Evolutionary conservation across 92 coral and sea anemone species (phyloP).

Genomic region (Blastomussa wellsi): DNA sequence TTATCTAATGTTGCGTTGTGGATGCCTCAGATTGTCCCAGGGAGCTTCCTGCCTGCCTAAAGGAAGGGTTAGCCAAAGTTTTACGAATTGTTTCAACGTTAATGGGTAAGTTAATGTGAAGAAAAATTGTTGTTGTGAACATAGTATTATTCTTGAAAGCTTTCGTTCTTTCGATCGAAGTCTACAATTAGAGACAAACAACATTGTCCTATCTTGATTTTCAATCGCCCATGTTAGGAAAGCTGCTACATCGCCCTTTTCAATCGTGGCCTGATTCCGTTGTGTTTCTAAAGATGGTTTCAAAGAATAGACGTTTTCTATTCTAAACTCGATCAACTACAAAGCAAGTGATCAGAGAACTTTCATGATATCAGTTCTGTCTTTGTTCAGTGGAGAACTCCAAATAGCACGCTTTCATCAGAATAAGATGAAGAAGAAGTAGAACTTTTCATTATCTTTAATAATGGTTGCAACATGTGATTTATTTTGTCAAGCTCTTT

Average conservation of each 20-base stretch:
- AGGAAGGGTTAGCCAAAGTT: slow-evolving; percentile 29
- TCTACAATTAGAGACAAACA: background rate
- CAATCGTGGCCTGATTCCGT: background rate
- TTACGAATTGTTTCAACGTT: slow-evolving; percentile 1
- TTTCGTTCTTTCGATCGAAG: background rate
- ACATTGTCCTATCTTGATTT: no score
- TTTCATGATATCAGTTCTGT: no score
- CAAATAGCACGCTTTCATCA: background rate
- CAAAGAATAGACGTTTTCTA: no score
- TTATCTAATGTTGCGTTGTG: slow-evolving; percentile 55
- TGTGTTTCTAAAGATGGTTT: background rate
- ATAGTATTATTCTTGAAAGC: no score
- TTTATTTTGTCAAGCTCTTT: no score
- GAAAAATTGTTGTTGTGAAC: background rate
- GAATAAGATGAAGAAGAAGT: background rate
- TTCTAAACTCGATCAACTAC: background rate
- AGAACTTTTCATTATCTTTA: background rate
- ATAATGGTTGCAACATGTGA: background rate
- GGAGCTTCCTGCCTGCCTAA: slow-evolving; percentile 43
- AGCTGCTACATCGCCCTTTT: background rate
- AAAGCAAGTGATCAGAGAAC: background rate
- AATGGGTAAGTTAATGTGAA: background rate
- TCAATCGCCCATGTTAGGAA: no score
- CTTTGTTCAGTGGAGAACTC: no score
- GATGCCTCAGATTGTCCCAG: slow-evolving; percentile 47